phyloP scores from a whole-genome alignment of 2,888 invertebrate species.

The Lomographa bimaculata region DNA sequence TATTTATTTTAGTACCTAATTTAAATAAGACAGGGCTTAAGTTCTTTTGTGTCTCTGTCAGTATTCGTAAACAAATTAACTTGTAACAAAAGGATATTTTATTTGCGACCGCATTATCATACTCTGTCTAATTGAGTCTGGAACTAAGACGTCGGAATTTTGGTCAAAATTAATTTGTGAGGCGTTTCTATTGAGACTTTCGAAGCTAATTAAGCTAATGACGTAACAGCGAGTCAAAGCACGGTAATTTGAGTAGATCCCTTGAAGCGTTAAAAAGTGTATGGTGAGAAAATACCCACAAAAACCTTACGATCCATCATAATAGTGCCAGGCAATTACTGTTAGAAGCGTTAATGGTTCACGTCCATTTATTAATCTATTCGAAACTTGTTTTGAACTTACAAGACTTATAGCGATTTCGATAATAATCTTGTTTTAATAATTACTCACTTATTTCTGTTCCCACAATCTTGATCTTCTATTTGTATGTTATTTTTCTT shows the following conservation, averaged over 20 bases:
- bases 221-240: slow-evolving; percentile 47
- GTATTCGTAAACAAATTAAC: slow-evolving; percentile 76
- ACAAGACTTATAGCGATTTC: slow-evolving; percentile 74
- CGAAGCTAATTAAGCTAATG: slow-evolving; percentile 55
- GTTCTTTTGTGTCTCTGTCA: slow-evolving; percentile 69
- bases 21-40: slow-evolving; percentile 78
- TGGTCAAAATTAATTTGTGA: slow-evolving; percentile 22
- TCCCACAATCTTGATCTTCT: slow-evolving; percentile 75
- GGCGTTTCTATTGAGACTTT: slow-evolving; percentile 42
- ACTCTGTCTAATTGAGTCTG: slow-evolving; percentile 40
- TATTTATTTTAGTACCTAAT: slow-evolving; percentile 79
- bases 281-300: slow-evolving; percentile 69
- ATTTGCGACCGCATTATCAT: slow-evolving; percentile 46
- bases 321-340: slow-evolving; percentile 77
- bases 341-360: slow-evolving; percentile 79
- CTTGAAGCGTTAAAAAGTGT: slow-evolving; percentile 66
- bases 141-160: slow-evolving; percentile 20
- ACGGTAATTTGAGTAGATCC: slow-evolving; percentile 60
- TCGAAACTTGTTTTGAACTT: slow-evolving; percentile 71
- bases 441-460: slow-evolving; percentile 77
- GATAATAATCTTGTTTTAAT: slow-evolving; percentile 82
- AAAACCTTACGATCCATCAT: slow-evolving; percentile 80
- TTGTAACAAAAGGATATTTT: slow-evolving; percentile 54
- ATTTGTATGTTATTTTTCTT: slow-evolving; percentile 77
- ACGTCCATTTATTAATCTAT: slow-evolving; percentile 74